These are phyloP conservation scores for Bradypodion pumilum DNA, from an alignment of 2,797 vertebrate species.

Conservation along the genomic window DNA sequence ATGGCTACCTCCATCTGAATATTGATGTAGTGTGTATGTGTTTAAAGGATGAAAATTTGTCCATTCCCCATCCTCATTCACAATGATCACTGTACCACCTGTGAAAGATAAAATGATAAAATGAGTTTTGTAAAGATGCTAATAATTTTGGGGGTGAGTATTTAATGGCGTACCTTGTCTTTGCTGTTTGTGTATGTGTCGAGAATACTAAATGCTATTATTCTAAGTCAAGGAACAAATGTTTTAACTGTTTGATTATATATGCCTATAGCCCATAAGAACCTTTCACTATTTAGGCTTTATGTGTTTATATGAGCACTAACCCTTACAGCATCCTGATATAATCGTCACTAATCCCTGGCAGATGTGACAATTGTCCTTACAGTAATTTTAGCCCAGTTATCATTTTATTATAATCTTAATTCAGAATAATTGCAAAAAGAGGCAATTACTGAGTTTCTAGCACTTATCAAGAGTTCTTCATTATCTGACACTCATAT, in stretches of 20 bases:
- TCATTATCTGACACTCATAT: too few species aligned
- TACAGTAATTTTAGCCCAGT: neutral
- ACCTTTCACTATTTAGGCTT: neutral
- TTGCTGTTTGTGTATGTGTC: too few species aligned
- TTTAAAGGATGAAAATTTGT: neutral
- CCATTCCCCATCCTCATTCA: neutral
- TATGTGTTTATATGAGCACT: too few species aligned
- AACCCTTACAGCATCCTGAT: too few species aligned
- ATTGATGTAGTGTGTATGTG: neutral
- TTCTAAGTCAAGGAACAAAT: too few species aligned
- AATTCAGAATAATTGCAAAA: neutral
- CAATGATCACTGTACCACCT: neutral
- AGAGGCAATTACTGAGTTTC: too few species aligned
- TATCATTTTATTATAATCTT: neutral
- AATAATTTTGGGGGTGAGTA: neutral
- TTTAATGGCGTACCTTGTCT: neutral
- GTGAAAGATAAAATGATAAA: neutral
- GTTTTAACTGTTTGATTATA: neutral
- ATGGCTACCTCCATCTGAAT: conserved; percentile 25
- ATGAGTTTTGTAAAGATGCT: neutral
- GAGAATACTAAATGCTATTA: too few species aligned
- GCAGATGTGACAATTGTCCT: too few species aligned
- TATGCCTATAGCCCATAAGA: too few species aligned
- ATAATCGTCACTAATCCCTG: too few species aligned
- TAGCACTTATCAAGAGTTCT: neutral